phyloP scores from a whole-genome alignment of 2,888 invertebrate species.

The Cerastis rubricosa region DNA sequence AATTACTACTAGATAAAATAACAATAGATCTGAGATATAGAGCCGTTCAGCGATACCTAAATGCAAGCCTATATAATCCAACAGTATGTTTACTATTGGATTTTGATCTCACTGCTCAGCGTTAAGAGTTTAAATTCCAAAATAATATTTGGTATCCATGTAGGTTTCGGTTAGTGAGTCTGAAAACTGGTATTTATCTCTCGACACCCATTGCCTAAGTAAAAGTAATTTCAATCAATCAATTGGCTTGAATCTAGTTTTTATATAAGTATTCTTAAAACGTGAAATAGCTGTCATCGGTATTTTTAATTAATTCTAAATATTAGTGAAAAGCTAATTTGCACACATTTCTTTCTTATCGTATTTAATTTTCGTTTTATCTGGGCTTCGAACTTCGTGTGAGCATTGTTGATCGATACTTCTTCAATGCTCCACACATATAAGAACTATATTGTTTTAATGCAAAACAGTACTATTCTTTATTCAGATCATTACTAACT shows the following conservation, averaged over 20 bases:
- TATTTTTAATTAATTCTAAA: conserved; percentile 8
- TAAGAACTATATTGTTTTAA: too few species aligned
- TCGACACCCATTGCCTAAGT: background rate
- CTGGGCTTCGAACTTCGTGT: too few species aligned
- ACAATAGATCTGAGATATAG: background rate
- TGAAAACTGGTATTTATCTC: background rate
- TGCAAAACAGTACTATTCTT: background rate
- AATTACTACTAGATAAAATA: background rate
- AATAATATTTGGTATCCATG: background rate
- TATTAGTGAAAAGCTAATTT: conserved; percentile 38
- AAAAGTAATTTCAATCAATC: background rate
- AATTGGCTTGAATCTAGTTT: background rate
- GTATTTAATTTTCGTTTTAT: background rate
- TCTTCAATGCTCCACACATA: too few species aligned
- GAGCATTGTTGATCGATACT: too few species aligned
- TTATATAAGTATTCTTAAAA: conserved; percentile 13
- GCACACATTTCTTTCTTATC: conserved; percentile 43
- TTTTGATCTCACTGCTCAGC: background rate
- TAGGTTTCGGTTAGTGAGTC: background rate
- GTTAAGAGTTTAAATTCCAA: background rate
- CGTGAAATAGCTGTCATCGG: conserved; percentile 20
- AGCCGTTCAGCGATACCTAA: background rate
- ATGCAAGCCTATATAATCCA: background rate
- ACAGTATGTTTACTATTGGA: background rate
- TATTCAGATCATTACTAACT: conserved; percentile 36